Evolutionary conservation across 2,888 invertebrate species (phyloP), one percentile per base, ranked within the genome.

Genomic region (Bruchidius siliquastri): DNA sequence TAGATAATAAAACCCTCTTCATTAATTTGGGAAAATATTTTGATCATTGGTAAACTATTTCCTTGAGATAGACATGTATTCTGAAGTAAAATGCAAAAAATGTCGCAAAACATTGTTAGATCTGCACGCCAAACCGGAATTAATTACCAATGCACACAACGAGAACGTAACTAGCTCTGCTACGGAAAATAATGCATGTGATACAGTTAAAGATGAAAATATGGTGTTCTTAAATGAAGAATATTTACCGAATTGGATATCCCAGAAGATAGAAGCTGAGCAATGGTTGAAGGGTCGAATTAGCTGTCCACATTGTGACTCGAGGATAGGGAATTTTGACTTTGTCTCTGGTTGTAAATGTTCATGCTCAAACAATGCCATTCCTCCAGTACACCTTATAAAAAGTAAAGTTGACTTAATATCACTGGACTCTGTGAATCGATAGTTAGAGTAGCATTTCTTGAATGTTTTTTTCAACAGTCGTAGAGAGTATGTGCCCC

Each of bases 201-300:
- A 73, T n/a, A 79, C 81, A 20, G 32, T 81, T 70, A 72, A 66
- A 21, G 79, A 82, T 20, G 80, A 79, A 73, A 82, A 80, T 68
- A 76, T 86, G 32, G 80, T 91, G 75, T 91, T 88, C 80, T 79
- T 92, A 68, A 83, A 85, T 74, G 91, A 91, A 82, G 89, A 90
- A n/a, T 83, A 82, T 74, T 81, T 90, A 71, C 91, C 91, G 0
- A 77, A 82, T 20, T 92, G 92, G 92, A 88, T 92, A 73, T 86
- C 83, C 75, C 73, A 78, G 30, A 87, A 85, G 81, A 83, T 92
- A 68, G 89, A 90, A 81, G 84, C 86, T 74, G 89, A 90, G 77
- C 85, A 89, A 71, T 92, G 92, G 92, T 89, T 89, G 0, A 92
- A 90, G 83, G 92, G 92, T n/a, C 91, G 91, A 86, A 82, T 92